A percentile compares a stretch with the other conserved stretches of the same genome.
phyloP scores from a whole-genome alignment of 2,797 vertebrate species.

The Cirrhinus mrigala region DNA sequence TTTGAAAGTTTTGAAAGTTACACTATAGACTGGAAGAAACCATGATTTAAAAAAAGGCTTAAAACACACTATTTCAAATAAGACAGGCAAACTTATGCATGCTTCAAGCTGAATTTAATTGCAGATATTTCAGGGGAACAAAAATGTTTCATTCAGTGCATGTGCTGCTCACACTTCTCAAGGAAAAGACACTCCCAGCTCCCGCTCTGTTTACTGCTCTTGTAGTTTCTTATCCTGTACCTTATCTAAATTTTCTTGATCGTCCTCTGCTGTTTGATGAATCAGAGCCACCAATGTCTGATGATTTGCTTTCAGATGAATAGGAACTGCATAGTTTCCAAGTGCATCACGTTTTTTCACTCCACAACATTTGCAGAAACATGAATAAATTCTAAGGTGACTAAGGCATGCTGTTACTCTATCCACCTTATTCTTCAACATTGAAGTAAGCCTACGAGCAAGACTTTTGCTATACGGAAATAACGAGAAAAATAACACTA shows the following conservation, averaged over 20 bases:
- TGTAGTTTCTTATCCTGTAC: slow-evolving; percentile 5
- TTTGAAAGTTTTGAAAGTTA: too few species aligned
- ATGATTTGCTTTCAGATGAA: background rate
- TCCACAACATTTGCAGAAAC: background rate
- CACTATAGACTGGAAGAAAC: too few species aligned
- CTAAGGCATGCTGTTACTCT: background rate
- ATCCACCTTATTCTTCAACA: too few species aligned
- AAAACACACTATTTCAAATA: background rate
- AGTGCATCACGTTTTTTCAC: background rate
- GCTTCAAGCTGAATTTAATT: background rate
- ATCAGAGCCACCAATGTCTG: background rate
- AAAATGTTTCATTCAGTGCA: slow-evolving; percentile 70
- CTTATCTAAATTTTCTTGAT: background rate
- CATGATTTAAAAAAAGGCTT: too few species aligned
- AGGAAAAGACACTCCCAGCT: slow-evolving; percentile 75
- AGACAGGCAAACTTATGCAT: background rate
- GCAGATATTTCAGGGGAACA: background rate
- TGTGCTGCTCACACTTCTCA: slow-evolving; percentile 69
- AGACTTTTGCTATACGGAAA: too few species aligned
- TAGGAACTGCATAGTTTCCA: background rate
- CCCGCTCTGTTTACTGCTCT: slow-evolving; percentile 57
- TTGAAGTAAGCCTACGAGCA: too few species aligned
- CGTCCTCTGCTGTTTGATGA: background rate
- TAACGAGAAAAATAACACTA: too few species aligned
- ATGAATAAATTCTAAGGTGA: background rate